phyloP scores from a whole-genome alignment of 2,113 vertebrate species.

The Bothrops jararaca region DNA sequence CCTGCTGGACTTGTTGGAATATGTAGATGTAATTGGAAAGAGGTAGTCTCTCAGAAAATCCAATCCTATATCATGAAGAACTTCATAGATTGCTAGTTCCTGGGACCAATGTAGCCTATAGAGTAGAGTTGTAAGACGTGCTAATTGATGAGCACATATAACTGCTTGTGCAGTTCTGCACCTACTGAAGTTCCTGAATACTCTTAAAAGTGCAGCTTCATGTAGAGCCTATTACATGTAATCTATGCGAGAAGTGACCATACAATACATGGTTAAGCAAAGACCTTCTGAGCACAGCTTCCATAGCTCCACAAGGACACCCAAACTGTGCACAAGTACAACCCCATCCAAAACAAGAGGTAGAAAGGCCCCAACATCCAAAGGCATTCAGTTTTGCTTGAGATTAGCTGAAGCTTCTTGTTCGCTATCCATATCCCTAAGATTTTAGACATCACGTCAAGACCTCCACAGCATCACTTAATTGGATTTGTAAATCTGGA shows the following conservation, averaged over 20 bases:
- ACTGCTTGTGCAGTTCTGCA: neutral
- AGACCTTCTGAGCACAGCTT: neutral
- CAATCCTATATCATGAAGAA: neutral
- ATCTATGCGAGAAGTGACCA: no score
- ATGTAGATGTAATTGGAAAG: neutral
- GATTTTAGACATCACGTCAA: no score
- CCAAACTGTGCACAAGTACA: neutral
- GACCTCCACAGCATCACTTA: no score
- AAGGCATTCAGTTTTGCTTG: neutral
- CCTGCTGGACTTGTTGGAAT: neutral
- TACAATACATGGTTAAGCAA: neutral
- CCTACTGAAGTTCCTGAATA: neutral
- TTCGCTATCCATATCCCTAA: no score
- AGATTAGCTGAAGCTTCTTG: neutral
- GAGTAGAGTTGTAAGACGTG: neutral
- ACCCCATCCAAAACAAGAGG: neutral
- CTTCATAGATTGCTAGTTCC: neutral
- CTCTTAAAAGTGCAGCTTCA: neutral
- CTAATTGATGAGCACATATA: neutral
- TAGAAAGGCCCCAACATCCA: neutral
- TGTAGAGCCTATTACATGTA: no score
- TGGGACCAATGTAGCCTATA: neutral
- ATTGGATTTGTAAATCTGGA: no score
- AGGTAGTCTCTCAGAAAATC: neutral
- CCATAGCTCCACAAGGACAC: neutral